These are phyloP conservation scores for Tragopan temminckii DNA, from an alignment of 2,797 vertebrate genomes.

Conservation along the genomic window DNA sequence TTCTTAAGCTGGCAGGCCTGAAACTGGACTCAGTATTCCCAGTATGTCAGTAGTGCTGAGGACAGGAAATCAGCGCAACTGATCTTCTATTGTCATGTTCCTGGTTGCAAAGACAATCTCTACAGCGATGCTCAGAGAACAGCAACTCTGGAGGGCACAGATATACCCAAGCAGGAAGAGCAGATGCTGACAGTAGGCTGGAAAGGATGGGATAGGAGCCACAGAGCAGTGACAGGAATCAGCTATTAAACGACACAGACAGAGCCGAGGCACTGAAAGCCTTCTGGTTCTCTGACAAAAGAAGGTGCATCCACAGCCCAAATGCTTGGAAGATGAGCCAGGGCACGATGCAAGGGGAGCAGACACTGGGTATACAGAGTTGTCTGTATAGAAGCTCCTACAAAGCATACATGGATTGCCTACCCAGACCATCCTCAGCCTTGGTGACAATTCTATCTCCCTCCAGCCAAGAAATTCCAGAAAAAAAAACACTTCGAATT, in stretches of 20 bases:
- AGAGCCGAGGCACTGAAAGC: neutral
- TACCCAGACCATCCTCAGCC: neutral
- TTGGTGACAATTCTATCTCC: neutral
- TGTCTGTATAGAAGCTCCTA: neutral
- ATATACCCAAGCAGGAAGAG: neutral
- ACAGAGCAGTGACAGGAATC: neutral
- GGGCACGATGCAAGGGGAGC: neutral
- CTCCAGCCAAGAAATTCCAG: neutral
- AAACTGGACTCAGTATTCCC: neutral
- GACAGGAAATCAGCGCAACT: neutral
- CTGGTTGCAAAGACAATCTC: neutral
- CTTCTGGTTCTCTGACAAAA: neutral
- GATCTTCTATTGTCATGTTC: neutral
- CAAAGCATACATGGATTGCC: neutral
- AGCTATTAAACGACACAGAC: neutral
- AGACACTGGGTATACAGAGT: neutral
- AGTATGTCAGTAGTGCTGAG: neutral
- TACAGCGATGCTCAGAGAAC: neutral
- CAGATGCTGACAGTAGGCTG: neutral
- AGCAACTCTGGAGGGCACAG: rapidly evolving
- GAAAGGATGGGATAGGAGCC: neutral
- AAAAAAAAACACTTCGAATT: neutral
- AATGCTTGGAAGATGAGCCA: neutral
- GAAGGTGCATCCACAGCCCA: neutral
- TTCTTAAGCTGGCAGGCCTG: neutral